Base-by-base conservation (phyloP, 1,140 invertebrate genomes). In the Drosophila murphyi region DNA sequence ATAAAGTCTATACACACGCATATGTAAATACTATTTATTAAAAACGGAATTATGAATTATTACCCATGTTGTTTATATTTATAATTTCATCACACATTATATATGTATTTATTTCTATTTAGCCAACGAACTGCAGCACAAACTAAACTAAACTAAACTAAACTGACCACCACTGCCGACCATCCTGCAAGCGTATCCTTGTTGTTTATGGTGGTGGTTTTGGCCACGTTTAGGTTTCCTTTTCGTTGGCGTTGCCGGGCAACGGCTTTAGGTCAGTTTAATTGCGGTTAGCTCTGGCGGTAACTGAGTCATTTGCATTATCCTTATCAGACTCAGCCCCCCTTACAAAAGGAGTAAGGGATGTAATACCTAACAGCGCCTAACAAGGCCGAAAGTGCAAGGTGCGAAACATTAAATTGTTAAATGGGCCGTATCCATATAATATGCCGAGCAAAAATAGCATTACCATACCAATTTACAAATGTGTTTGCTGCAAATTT, bases 251-350 rank as follows among this genome's bases (percentile, higher is more conserved):
- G 31, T 80, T 70, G 32, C 85, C 47, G 8, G 63, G 76, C 70
- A 83, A 87, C 83, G 76, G 85, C 83, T 87, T 78, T 87, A 60
- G 83, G 83, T 87, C 83, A 87, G 80, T 64, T 79, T 83, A 77
- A 83, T 88, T 87, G 85, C 67, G 83, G 83, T 89, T 80, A 68
- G 56, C 56, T 20, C 37, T 50, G n/a, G 76, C 45, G 81, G 64
- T 79, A 79, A 82, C 71, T 74, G 48, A 80, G 70, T 78, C 72
- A 83, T 80, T 85, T 61, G 43, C 68, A 70, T 78, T 82, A 82
- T 83, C 60, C 81, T 80, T 64, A 85, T 85, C 69, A 72, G 57
- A 20, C 32, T 45, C n/a, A 57, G 31, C 52, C 45, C 41, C 31
- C 3, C 3, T 3, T 4, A 1, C 4, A 60, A 35, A 60, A 0